Evolutionary conservation across 2,888 invertebrate genomes (phyloP).

Genomic region (Rapana venosa): DNA sequence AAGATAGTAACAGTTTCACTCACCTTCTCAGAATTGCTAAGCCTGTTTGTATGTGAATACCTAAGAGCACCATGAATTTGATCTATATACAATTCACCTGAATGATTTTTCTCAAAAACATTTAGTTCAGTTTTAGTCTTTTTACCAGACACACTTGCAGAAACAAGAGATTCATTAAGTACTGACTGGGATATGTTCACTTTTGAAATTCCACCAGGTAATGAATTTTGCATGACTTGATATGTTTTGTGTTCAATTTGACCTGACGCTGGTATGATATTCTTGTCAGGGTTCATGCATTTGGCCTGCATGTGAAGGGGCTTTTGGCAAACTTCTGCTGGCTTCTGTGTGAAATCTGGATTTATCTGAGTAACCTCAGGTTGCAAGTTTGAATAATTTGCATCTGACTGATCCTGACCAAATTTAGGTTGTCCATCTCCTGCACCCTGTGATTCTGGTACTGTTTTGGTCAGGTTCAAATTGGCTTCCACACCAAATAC

Average conservation of each 20-base stretch:
- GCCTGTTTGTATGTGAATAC: no score
- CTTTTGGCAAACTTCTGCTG: background rate
- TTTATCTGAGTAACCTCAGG: background rate
- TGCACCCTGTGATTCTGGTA: background rate
- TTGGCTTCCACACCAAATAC: no score
- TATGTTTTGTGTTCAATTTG: background rate
- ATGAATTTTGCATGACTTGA: background rate
- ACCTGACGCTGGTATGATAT: background rate
- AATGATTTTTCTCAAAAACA: no score
- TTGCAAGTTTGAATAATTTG: background rate
- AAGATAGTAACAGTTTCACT: background rate
- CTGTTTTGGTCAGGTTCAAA: no score
- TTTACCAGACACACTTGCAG: no score
- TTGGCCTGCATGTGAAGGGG: background rate
- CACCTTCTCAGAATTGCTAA: background rate
- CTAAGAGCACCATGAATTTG: background rate
- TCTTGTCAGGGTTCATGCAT: background rate
- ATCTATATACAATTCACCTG: background rate
- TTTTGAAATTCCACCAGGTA: background rate
- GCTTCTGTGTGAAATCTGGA: background rate
- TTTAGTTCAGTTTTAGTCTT: no score
- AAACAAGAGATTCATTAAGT: no score
- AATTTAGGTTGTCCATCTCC: background rate
- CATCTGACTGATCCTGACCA: background rate
- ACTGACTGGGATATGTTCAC: no score